A percentile compares a stretch with the other conserved stretches of the same genome.
Evolutionary conservation across 2,888 invertebrate species (phyloP).

Genomic region (Megastigmus dorsalis): DNA sequence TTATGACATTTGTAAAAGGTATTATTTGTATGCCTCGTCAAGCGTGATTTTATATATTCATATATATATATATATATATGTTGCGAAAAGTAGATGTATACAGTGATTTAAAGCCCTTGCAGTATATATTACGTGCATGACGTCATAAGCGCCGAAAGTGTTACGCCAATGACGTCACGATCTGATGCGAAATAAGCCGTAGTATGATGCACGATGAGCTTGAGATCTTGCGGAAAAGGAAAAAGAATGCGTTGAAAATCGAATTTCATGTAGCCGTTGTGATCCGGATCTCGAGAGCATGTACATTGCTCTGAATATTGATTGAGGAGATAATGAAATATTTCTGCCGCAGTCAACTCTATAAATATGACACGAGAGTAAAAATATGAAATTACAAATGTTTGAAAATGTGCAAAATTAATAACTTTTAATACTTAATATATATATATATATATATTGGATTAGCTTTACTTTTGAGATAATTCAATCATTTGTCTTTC

Average conservation of each 20-base stretch:
- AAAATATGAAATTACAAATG: background rate
- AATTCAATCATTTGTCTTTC: too few species aligned
- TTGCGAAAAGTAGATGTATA: slow-evolving; percentile 4
- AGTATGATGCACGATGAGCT: background rate
- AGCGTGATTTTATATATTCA: background rate
- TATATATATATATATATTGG: too few species aligned
- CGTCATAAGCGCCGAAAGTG: slow-evolving; percentile 8
- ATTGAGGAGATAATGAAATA: too few species aligned
- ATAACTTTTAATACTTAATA: too few species aligned
- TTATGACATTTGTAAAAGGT: background rate
- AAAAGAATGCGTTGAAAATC: background rate
- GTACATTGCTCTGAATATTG: too few species aligned
- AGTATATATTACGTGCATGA: background rate
- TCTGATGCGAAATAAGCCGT: background rate
- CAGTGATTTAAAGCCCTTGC: background rate
- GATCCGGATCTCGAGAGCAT: too few species aligned
- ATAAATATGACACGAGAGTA: too few species aligned
- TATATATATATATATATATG: too few species aligned
- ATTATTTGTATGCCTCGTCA: background rate
- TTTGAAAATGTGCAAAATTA: too few species aligned
- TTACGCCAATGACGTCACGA: slow-evolving; percentile 11
- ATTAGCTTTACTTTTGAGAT: too few species aligned
- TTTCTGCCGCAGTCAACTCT: too few species aligned
- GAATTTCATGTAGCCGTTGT: too few species aligned
- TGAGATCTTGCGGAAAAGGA: background rate